Base-by-base conservation (phyloP, 2,113 vertebrate genomes). In the Hemiprocne comata region DNA sequence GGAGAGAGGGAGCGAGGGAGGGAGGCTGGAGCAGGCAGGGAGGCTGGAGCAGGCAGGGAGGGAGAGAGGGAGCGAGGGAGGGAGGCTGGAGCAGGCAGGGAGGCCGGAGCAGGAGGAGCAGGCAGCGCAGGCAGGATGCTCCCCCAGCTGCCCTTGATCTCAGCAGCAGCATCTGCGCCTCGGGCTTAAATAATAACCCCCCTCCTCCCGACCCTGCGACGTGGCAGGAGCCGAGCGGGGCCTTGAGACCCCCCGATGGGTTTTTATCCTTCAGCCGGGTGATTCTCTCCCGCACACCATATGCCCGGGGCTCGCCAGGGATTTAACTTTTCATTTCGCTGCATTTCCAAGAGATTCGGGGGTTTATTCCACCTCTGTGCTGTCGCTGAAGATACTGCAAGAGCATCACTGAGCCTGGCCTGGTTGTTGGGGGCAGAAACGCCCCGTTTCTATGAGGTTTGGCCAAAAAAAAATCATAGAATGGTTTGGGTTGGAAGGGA, bases 211-310 rank as follows among this genome's bases (percentile, higher is more conserved):
- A 10, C 60, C 21, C n/a, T 13, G 40, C 36, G 2, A 55, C 12
- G 9, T 46, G 69, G 55, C 51, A 67, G 78, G 73, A 92, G 87
- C 44, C 0, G 70, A 88, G 85, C 53, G 9, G 57, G 51, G 77
- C 79, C 84, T 21, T 31, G 50, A 23, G 29, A 57, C 87, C 94
- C 92, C 96, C 89, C 19, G 73, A 42, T 16, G 94, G 87, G 61
- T 87, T 71, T 85, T 96, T 93, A 61, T 94, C 91, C 90, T 23
- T 50, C 94, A 11, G 80, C 84, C 62, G 69, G 85, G n/a, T 73
- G 58, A 53, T 87, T 89, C 84, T 74, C 91, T 93, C 89, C 94
- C 57, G 82, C 78, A 42, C 91, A 33, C 95, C 94, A 95, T 94
- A 95, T 97, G 96, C 90, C 95, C 23, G 44, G 14, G 87, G 62